phyloP scores from a whole-genome alignment of 2,113 vertebrate genomes.

The Siphamia tubifer region DNA sequence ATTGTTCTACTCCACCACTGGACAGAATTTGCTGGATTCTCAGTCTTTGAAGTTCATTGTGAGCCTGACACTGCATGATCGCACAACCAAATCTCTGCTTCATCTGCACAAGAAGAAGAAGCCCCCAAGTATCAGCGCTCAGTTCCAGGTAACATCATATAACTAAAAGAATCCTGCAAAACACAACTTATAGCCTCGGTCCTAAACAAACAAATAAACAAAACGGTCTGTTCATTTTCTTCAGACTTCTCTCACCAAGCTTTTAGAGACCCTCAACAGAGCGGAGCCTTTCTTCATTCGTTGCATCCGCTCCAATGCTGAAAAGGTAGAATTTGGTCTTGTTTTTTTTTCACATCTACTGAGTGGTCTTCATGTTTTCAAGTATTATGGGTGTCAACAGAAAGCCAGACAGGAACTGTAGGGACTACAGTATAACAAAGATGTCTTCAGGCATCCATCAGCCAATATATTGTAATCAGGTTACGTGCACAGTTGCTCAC shows the following conservation, averaged over 20 bases:
- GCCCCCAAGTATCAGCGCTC: constrained; percentile 95
- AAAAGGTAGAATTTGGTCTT: constrained; percentile 83
- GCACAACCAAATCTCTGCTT: constrained; percentile 93
- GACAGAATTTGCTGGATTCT: constrained; percentile 91
- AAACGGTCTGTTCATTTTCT: constrained; percentile 3
- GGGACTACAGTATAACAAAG: too few relatives aligned
- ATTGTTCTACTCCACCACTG: not conserved
- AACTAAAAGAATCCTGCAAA: not conserved
- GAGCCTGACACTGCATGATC: constrained; percentile 91
- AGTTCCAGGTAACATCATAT: constrained; percentile 88
- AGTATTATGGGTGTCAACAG: too few relatives aligned
- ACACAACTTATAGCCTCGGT: not conserved
- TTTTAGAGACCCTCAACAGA: constrained; percentile 89
- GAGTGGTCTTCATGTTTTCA: too few relatives aligned
- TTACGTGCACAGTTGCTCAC: too few relatives aligned
- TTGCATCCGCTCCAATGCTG: constrained; percentile 95
- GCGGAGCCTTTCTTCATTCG: constrained; percentile 98
- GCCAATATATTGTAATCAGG: too few relatives aligned
- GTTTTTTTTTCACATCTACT: not conserved
- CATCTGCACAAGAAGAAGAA: constrained; percentile 99
- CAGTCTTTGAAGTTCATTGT: constrained; percentile 93
- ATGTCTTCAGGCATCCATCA: too few relatives aligned
- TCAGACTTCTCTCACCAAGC: constrained; percentile 92
- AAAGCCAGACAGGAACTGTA: too few relatives aligned
- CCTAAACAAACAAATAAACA: not conserved